Percentiles rank a stretch among this genome's conserved stretches.
Evolutionary conservation across 2,113 vertebrate species (phyloP).

Genomic region (Melanocharis versteri): DNA sequence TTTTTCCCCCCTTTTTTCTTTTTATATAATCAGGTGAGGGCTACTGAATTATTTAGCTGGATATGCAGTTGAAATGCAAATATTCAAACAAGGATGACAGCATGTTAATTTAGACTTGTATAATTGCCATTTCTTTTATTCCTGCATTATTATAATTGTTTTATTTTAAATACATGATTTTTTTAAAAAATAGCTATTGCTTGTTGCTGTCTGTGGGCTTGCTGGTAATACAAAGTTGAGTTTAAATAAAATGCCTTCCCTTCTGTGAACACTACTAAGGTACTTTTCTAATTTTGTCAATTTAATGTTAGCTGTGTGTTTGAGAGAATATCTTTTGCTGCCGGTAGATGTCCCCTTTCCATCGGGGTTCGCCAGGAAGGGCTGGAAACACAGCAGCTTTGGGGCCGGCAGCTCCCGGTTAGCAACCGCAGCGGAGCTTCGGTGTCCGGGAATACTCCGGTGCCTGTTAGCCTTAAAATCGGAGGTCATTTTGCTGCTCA

Average conservation of each 20-base stretch:
- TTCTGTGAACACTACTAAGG: neutral
- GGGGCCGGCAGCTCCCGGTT: neutral
- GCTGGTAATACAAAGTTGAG: neutral
- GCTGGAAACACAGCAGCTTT: rapidly evolving
- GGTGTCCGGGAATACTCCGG: neutral
- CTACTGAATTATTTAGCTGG: neutral
- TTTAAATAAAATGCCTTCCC: neutral
- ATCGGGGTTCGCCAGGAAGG: neutral
- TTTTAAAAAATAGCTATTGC: neutral
- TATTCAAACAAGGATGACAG: neutral
- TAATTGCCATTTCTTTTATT: neutral
- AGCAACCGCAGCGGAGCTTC: neutral
- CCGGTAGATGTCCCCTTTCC: slow-evolving; percentile 39
- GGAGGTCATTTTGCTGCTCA: neutral
- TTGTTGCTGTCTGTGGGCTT: neutral
- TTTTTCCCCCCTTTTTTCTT: neutral
- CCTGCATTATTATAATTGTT: neutral
- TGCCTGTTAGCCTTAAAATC: neutral
- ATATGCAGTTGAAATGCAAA: neutral
- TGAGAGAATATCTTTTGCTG: neutral
- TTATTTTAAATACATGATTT: neutral
- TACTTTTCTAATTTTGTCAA: neutral
- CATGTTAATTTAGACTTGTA: neutral
- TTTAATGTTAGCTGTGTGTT: neutral
- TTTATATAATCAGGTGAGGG: neutral